phyloP scores from a whole-genome alignment of 1,140 invertebrate species.

The Globodera ellingtonae region DNA sequence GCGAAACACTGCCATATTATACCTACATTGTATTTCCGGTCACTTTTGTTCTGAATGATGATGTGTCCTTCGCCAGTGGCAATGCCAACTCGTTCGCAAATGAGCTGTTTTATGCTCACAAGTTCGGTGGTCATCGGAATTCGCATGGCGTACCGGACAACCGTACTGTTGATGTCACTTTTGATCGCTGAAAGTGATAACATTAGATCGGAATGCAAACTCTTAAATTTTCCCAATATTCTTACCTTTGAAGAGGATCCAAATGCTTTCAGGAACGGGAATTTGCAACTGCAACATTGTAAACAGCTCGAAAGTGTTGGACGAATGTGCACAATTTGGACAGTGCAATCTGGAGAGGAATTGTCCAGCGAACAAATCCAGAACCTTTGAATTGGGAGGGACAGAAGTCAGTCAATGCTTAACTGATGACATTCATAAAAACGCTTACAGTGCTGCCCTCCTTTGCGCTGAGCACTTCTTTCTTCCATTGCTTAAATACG shows the following conservation, averaged over 20 bases:
- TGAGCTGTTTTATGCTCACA: neutral
- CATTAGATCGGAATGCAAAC: neutral
- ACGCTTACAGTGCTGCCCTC: conserved; percentile 75
- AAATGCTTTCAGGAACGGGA: conserved; percentile 64
- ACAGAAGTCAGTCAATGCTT: no score
- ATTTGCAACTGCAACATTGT: conserved; percentile 82
- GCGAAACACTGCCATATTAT: neutral
- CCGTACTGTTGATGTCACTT: neutral
- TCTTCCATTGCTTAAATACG: conserved; percentile 73
- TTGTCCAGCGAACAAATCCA: conserved; percentile 80
- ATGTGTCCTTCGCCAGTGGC: neutral
- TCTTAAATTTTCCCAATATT: no score
- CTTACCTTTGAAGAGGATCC: conserved; percentile 14
- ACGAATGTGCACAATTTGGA: conserved; percentile 75
- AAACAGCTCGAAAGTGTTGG: conserved; percentile 84
- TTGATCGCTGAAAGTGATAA: neutral
- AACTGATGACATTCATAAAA: no score
- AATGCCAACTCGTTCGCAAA: neutral
- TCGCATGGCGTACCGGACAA: neutral
- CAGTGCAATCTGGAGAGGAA: conserved; percentile 82
- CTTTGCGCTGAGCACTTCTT: conserved; percentile 70
- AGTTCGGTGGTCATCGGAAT: neutral
- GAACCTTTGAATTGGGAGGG: neutral
- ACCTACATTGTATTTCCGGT: neutral
- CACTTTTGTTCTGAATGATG: neutral